These are phyloP conservation scores for Oegoconia quadripuncta DNA, from an alignment of 2,888 invertebrate species.

Conservation along the genomic window DNA sequence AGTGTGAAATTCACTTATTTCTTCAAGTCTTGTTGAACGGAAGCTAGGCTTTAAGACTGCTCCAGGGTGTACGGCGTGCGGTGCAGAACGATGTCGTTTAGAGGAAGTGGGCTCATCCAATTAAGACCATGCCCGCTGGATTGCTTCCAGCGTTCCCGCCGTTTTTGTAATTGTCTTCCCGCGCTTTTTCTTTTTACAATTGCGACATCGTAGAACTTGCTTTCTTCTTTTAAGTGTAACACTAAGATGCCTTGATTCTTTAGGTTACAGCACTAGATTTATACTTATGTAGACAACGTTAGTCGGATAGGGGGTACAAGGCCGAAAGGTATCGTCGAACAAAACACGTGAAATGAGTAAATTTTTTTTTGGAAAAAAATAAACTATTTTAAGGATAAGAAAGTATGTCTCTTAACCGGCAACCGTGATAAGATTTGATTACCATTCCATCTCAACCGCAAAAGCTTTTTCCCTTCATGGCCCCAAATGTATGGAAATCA, in stretches of 20 bases:
- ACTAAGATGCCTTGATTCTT: slow-evolving; percentile 20
- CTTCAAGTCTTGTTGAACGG: no score
- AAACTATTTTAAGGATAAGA: not conserved
- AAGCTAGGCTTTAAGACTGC: slow-evolving; percentile 20
- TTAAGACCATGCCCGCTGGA: slow-evolving; percentile 71
- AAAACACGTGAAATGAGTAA: no score
- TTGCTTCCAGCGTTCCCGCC: slow-evolving; percentile 68
- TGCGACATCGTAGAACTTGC: slow-evolving; percentile 33
- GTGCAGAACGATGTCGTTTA: slow-evolving; percentile 55
- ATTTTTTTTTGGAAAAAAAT: not conserved
- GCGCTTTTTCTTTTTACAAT: slow-evolving; percentile 51
- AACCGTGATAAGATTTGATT: no score
- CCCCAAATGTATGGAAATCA: no score
- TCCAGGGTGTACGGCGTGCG: slow-evolving; percentile 25
- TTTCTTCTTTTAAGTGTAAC: slow-evolving; percentile 33
- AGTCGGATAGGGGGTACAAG: no score
- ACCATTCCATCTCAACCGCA: no score
- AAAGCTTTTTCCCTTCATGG: no score
- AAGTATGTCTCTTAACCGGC: no score
- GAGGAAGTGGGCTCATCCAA: slow-evolving; percentile 75
- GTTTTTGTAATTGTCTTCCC: slow-evolving; percentile 68
- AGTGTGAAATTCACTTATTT: no score
- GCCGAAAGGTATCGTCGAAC: no score
- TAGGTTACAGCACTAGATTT: not conserved
- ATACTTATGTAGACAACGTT: no score